phyloP scores from a whole-genome alignment of 2,113 vertebrate species.

The Colinus virginianus region DNA sequence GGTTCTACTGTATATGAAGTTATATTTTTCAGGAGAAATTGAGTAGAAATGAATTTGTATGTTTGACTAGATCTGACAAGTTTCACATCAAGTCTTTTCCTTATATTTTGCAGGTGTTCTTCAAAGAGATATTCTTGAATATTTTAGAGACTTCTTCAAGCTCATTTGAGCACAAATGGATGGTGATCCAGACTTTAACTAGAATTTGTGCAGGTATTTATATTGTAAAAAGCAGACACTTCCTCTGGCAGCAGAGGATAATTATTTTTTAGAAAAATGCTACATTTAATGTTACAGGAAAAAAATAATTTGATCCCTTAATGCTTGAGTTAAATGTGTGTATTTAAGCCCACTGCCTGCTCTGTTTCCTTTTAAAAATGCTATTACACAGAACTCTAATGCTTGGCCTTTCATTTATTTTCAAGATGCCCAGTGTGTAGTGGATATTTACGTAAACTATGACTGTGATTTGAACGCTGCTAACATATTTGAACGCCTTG shows the following conservation, averaged over 20 bases:
- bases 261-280: background rate
- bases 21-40: background rate
- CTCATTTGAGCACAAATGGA: conserved; percentile 99
- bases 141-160: conserved; percentile 96
- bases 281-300: background rate
- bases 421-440: conserved; percentile 97
- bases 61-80: background rate
- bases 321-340: background rate
- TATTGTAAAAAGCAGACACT: background rate
- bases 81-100: background rate
- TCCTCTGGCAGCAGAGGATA: background rate
- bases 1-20: background rate
- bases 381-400: conserved; percentile 18
- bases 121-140: conserved; percentile 97
- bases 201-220: conserved; percentile 95
- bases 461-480: conserved; percentile 98
- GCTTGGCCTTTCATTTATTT: conserved; percentile 17
- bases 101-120: conserved; percentile 88
- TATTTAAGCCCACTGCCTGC: background rate
- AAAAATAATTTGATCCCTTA: background rate
- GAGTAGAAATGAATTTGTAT: background rate
- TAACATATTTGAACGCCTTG: conserved; percentile 97
- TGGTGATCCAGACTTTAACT: conserved; percentile 98
- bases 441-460: conserved; percentile 99
- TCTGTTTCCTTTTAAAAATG: background rate